Conservation (phyloP, 1,140 invertebrate genomes). For the Luehdorfia chinensis region DNA sequence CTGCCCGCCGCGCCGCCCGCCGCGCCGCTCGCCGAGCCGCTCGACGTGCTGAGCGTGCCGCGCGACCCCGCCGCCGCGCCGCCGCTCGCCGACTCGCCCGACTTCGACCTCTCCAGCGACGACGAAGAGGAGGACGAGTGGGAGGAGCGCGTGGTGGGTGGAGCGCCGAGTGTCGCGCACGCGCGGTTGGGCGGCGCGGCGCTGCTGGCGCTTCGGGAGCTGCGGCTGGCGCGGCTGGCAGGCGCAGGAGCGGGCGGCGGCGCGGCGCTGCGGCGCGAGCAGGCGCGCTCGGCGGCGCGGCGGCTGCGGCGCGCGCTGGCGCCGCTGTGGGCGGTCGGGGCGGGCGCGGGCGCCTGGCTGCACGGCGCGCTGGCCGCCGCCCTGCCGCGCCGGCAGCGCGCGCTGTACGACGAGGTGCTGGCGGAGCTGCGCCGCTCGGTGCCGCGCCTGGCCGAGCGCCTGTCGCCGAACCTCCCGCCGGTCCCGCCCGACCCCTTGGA, state of each 20-base stretch:
- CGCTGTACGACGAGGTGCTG: constrained; percentile 27
- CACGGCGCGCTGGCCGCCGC: constrained; percentile 27
- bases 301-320: constrained; percentile 21
- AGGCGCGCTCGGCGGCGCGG: constrained; percentile 17
- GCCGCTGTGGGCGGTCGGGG: constrained; percentile 20
- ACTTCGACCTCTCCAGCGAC: constrained; percentile 2
- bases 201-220: constrained; percentile 24
- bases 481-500: constrained; percentile 21
- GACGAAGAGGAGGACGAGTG: constrained; percentile 24
- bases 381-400: constrained; percentile 23
- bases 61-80: constrained; percentile 14
- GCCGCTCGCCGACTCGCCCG: constrained; percentile 3
- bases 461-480: constrained; percentile 19
- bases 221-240: constrained; percentile 30
- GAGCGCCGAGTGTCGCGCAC: constrained; percentile 23
- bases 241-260: constrained; percentile 11
- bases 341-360: constrained; percentile 29
- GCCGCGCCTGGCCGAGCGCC: constrained; percentile 36
- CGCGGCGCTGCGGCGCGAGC: constrained; percentile 6
- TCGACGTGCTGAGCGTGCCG: constrained; percentile 23
- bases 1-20: constrained; percentile 25
- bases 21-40: constrained; percentile 11
- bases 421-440: constrained; percentile 31
- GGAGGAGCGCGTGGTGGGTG: constrained; percentile 26
- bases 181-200: constrained; percentile 15